A percentile compares a stretch with the other conserved stretches of the same genome.
These are phyloP conservation scores for Betta splendens DNA, from an alignment of 2,797 vertebrate species.

Conservation along the genomic window DNA sequence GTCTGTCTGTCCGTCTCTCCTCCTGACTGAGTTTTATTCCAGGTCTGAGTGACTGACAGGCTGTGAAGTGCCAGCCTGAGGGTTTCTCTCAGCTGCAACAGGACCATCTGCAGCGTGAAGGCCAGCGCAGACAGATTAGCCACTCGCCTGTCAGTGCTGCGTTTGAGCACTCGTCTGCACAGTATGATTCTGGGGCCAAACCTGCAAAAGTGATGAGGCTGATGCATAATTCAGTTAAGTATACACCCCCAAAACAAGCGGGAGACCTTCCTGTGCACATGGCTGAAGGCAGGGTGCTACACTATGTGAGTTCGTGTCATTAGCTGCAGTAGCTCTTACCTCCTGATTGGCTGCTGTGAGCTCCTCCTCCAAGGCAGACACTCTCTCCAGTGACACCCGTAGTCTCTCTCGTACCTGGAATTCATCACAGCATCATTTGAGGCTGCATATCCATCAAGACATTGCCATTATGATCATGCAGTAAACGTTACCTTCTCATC, in stretches of 20 bases:
- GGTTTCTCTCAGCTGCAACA: slow-evolving; percentile 43
- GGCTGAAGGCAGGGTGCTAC: neutral
- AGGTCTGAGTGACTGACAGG: slow-evolving; percentile 49
- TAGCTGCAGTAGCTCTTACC: slow-evolving; percentile 78
- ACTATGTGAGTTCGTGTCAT: too few species aligned
- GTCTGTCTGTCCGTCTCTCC: slow-evolving; percentile 17
- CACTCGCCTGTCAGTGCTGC: slow-evolving; percentile 7
- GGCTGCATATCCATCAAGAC: too few species aligned
- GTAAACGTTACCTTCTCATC: slow-evolving; percentile 92
- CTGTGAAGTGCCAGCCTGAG: slow-evolving; percentile 52
- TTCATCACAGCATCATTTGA: too few species aligned
- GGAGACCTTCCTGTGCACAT: neutral
- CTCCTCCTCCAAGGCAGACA: slow-evolving; percentile 98
- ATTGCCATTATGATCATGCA: too few species aligned
- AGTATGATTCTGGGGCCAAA: slow-evolving; percentile 1
- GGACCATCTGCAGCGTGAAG: slow-evolving; percentile 44
- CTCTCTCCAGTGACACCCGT: slow-evolving; percentile 97
- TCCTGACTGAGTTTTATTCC: slow-evolving; percentile 25
- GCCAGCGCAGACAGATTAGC: slow-evolving; percentile 1
- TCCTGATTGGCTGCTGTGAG: slow-evolving; percentile 97
- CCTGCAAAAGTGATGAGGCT: slow-evolving; percentile 5
- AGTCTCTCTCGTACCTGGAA: slow-evolving; percentile 96
- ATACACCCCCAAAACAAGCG: neutral
- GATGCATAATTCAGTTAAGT: slow-evolving; percentile 23
- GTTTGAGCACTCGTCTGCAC: slow-evolving; percentile 8